Conservation (phyloP, 2,113 vertebrate genomes). For the Hymenochirus boettgeri region DNA sequence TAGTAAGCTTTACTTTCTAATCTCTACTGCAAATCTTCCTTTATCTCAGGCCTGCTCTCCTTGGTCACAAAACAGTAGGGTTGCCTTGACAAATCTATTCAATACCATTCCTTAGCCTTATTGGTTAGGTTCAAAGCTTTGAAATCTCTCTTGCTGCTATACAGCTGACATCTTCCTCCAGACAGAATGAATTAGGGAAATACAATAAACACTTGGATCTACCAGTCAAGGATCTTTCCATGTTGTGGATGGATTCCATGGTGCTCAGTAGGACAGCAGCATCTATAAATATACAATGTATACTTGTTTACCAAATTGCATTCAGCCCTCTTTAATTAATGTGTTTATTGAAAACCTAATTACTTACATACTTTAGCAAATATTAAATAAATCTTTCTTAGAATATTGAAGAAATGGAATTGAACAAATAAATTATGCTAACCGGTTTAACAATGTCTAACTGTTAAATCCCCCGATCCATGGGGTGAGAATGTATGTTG, state of each 20-base stretch:
- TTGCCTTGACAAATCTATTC: conserved; percentile 98
- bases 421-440: no score
- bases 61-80: conserved; percentile 84
- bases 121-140: conserved; percentile 83
- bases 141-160: conserved; percentile 84
- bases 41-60: conserved; percentile 83
- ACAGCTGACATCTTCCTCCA: conserved; percentile 98
- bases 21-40: conserved; percentile 84
- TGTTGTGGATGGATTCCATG: conserved; percentile 70
- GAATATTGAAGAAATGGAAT: no score
- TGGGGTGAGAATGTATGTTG: no score
- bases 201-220: conserved; percentile 98
- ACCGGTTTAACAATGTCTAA: no score
- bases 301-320: conserved; percentile 77
- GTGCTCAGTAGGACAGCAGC: conserved; percentile 76
- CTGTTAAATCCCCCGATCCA: no score
- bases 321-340: conserved; percentile 56
- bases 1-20: conserved; percentile 85
- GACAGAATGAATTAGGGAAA: conserved; percentile 97
- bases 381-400: no score
- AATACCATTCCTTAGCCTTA: conserved; percentile 77
- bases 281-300: conserved; percentile 82
- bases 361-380: no score
- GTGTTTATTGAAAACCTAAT: no score
- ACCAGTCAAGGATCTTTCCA: conserved; percentile 90